These are phyloP conservation scores for Aphelenchoides besseyi DNA, from an alignment of 1,140 invertebrate species.

Conservation along the genomic window DNA sequence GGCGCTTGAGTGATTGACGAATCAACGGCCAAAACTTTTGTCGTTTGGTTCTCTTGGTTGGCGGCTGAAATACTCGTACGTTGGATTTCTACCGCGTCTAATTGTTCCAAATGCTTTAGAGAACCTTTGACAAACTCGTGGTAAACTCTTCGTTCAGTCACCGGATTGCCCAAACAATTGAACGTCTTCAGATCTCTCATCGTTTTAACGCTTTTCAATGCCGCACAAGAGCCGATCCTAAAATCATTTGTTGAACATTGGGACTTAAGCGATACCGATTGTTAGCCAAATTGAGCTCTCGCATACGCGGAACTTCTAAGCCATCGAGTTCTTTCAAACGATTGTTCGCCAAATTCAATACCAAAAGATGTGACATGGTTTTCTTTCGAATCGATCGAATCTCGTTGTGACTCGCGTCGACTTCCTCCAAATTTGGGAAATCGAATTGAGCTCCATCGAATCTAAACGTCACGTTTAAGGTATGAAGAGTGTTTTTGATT, in stretches of 20 bases:
- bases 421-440: slow-evolving; percentile 19
- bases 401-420: slow-evolving; percentile 40
- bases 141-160: slow-evolving; percentile 38
- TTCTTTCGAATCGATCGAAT: slow-evolving; percentile 36
- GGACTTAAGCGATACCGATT: slow-evolving; percentile 35
- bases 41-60: slow-evolving; percentile 13
- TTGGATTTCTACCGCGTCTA: slow-evolving; percentile 22
- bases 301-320: slow-evolving; percentile 13
- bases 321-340: slow-evolving; percentile 37
- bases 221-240: slow-evolving; percentile 39
- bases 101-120: slow-evolving; percentile 2
- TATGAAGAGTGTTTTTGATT: background rate
- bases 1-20: background rate
- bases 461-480: slow-evolving; percentile 17
- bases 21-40: background rate
- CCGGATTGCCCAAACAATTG: slow-evolving; percentile 36
- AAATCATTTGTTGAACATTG: slow-evolving; percentile 25
- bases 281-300: slow-evolving; percentile 27
- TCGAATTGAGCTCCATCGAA: slow-evolving; percentile 34
- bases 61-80: background rate
- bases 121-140: slow-evolving; percentile 33
- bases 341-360: slow-evolving; percentile 34
- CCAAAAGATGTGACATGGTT: slow-evolving; percentile 20
- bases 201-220: slow-evolving; percentile 24
- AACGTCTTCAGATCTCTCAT: slow-evolving; percentile 35